phyloP scores from a whole-genome alignment of 1,140 invertebrate species.

The Ceratina calcarata region DNA sequence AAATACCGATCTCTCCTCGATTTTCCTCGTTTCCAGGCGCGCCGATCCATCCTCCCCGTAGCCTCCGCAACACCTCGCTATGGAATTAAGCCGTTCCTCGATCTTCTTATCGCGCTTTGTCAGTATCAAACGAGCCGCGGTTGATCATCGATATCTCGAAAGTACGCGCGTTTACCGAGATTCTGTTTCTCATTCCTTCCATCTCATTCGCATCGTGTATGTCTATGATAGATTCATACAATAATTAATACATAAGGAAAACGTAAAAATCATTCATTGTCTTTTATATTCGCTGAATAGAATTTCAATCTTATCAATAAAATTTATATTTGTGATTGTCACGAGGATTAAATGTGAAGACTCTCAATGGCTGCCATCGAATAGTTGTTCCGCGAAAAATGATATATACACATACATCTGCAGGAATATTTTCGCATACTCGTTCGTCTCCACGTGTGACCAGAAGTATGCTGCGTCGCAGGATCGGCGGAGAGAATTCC shows the following conservation, averaged over 20 bases:
- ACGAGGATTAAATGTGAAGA: neutral
- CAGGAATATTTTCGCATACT: neutral
- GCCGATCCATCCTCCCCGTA: neutral
- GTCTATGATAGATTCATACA: too few relatives aligned
- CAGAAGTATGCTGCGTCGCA: slow-evolving; percentile 12
- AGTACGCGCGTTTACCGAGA: neutral
- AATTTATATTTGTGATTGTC: too few relatives aligned
- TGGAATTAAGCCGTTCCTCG: neutral
- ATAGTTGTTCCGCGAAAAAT: neutral
- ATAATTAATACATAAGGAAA: too few relatives aligned
- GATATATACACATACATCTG: neutral
- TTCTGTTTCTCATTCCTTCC: too few relatives aligned
- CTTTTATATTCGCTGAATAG: neutral
- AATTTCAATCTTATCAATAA: neutral
- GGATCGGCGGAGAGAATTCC: slow-evolving; percentile 51
- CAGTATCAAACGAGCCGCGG: neutral
- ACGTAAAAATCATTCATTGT: neutral
- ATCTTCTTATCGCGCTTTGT: neutral
- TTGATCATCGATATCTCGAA: neutral
- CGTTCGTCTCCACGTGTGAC: neutral
- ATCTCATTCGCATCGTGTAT: too few relatives aligned
- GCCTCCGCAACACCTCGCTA: neutral
- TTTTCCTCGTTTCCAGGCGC: slow-evolving; percentile 6
- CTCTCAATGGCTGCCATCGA: neutral
- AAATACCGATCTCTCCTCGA: slow-evolving; percentile 30